Evolutionary conservation across 1,140 invertebrate genomes (phyloP), one percentile per base, ranked within the genome.

Genomic region (Zaprionus lachaisei): DNA sequence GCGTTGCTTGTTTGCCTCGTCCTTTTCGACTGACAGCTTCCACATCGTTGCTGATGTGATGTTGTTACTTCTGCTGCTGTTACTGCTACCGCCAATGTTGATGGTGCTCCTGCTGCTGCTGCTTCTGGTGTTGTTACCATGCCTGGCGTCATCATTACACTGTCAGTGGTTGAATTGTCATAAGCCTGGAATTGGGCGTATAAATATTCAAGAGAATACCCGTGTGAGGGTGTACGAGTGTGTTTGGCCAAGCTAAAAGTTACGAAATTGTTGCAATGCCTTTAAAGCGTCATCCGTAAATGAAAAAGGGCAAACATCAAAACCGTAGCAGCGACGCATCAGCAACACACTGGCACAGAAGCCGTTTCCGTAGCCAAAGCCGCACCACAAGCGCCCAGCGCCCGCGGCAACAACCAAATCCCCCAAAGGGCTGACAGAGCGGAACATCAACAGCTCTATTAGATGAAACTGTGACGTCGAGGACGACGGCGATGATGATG

Each of bases 361-460:
- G 34, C 47, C 20, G 47, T 49, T n/a, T 26, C 37, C 31, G 17
- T 28, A 31, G 15, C 9, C 31, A 26, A 41, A 56, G 49, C 41
- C 44, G 54, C 57, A 64, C 24, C 66, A 56, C 28, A 51, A 57
- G 47, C 73, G 64, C 38, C 38, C 28, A 56, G 31, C 67, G 26
- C 66, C 62, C 38, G 77, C 66, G 69, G 73, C 71, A 79, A 72
- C 69, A 79, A 72, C 75, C 79, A 90, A 89, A 85, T 79, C 72
- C 81, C 83, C 84, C 79, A 81, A 90, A 85, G 84, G 81, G 69
- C 75, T 89, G 79, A 60, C 68, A 75, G 81, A 84, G 81, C 73
- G 81, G 57, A 84, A 84, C 72, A 89, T 90, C 85, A 90, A 85
- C 85, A 90, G 79, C 81, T 83, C 78, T 79, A 89, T 87, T 84